Evolutionary conservation across 2,888 invertebrate genomes (phyloP), one percentile per base, ranked within the genome.

Genomic region (Balanococcus diminutus): DNA sequence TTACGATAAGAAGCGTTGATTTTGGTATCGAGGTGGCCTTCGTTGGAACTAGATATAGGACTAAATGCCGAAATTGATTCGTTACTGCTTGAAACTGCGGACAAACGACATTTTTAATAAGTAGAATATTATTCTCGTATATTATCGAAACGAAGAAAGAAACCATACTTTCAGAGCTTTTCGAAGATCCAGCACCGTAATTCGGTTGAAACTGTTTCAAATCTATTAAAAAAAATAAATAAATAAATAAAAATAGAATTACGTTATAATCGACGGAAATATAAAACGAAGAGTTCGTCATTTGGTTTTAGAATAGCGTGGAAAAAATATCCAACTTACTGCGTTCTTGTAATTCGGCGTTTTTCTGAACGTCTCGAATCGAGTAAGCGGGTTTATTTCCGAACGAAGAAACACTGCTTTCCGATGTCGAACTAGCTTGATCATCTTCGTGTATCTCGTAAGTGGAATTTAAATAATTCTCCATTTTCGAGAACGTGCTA

Each of bases 151-250:
- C 16, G 5, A 6, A 61, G 8, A 61, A 61, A 11, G 25, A 11
- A 82, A 82, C 56, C 19, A 28, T 51, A 82, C 82, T 56, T 82
- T 82, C 82, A 19, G 82, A 82, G 22, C 82, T 82, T 56, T 82
- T 82, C 19, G 82, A 82, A 9, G 82, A 82, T 22, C 32, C 82
- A 0, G 82, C 11, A 19, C 31, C 42, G n/a, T 82, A 82, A 32
- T 56, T 82, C 11, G 82, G 61, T n/a, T 56, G 51, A n/a, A 82
- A 14, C 1, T 82, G 39, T 36, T 82, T 82, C 19, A 82, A 51
- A 56, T 56, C 82, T 82, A 19, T 31, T 56, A 22, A 2, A 5
- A 46, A 39, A 81, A 42, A 81, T 5, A 32, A 36, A 39, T 22
- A 31, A 75, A 75, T n/a, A 36, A 36, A 42, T 0, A 42, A 42